Evolutionary conservation across 1,140 invertebrate genomes (phyloP).

Genomic region (Melitaea cinxia): DNA sequence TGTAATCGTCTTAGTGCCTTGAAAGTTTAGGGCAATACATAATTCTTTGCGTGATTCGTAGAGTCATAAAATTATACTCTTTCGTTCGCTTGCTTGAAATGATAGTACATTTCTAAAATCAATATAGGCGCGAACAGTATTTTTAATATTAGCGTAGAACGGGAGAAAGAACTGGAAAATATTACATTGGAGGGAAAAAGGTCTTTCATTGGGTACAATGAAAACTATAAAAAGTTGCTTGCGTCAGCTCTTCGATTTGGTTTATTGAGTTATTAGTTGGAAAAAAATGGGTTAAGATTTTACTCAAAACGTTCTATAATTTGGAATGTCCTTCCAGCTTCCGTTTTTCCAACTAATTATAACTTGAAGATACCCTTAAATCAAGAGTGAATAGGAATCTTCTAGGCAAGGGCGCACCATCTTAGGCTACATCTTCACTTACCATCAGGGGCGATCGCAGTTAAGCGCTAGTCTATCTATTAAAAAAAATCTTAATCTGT

Average conservation of each 20-base stretch:
- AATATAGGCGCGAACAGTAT: constrained; percentile 5
- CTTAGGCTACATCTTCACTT: no score
- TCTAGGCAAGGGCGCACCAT: no score
- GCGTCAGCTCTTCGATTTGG: background rate
- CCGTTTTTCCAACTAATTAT: no score
- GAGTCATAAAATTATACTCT: constrained; percentile 51
- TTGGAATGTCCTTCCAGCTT: no score
- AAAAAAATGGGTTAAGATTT: no score
- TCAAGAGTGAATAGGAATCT: no score
- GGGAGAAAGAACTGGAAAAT: constrained; percentile 10
- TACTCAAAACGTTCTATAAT: no score
- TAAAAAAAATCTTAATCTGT: no score
- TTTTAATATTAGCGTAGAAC: constrained; percentile 17
- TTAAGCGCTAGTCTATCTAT: no score
- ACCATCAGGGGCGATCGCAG: no score
- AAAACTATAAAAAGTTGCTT: constrained; percentile 17
- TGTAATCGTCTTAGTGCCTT: constrained; percentile 25
- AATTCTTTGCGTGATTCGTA: constrained; percentile 47
- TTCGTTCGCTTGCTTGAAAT: constrained; percentile 32
- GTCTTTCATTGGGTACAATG: constrained; percentile 19
- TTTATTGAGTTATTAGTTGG: background rate
- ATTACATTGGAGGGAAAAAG: constrained; percentile 7
- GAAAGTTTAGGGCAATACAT: constrained; percentile 41
- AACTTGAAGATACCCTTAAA: no score
- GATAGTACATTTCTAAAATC: constrained; percentile 24